Evolutionary conservation across 1,140 invertebrate genomes (phyloP).

Genomic region (Ridgeia piscesae): DNA sequence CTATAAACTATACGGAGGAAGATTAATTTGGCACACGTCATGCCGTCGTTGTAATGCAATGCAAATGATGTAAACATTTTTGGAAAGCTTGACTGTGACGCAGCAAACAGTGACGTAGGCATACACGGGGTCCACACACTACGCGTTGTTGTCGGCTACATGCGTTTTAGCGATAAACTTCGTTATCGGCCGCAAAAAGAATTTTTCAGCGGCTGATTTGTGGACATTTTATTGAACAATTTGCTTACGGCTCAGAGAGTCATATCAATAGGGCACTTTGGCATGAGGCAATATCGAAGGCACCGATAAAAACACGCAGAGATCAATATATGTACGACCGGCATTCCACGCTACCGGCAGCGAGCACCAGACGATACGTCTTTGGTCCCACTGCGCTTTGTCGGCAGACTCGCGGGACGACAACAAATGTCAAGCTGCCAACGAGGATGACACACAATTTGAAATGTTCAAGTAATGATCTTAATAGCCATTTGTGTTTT

Average conservation of each 20-base stretch:
- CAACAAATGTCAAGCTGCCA: neutral
- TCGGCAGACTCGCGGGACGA: no score
- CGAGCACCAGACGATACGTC: no score
- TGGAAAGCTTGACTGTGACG: no score
- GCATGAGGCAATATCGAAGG: neutral
- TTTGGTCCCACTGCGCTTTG: neutral
- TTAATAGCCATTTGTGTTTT: neutral
- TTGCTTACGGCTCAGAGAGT: neutral
- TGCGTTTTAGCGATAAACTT: neutral
- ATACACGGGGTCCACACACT: no score
- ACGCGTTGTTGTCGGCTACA: neutral
- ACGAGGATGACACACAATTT: neutral
- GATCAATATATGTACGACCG: neutral
- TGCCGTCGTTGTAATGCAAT: no score
- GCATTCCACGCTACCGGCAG: neutral
- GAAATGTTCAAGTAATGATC: neutral
- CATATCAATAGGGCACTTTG: neutral
- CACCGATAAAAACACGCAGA: neutral
- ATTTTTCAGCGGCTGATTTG: neutral
- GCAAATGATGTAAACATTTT: no score
- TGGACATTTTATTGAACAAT: neutral
- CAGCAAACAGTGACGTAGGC: no score
- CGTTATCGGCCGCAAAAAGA: neutral
- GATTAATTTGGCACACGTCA: no score
- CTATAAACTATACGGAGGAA: no score